Conservation (phyloP, 2,888 invertebrate species). For the Metellina segmentata region DNA sequence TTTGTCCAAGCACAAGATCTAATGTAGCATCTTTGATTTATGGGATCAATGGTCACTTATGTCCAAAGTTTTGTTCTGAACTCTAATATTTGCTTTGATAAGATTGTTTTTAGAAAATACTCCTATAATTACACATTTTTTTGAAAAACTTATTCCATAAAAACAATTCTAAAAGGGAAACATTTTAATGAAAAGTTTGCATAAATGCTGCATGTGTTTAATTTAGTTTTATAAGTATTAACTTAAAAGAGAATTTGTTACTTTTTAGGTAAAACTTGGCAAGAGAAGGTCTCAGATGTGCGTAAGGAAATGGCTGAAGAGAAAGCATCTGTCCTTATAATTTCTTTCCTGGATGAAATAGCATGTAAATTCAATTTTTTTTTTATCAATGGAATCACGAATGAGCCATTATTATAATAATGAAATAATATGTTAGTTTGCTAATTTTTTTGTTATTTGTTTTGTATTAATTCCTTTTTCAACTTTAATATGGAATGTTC, state of each 20-base stretch:
- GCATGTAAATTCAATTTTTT: conserved; percentile 85
- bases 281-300: conserved; percentile 86
- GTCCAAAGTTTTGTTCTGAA: too few species aligned
- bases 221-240: neutral
- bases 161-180: neutral
- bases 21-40: too few species aligned
- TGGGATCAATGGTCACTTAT: too few species aligned
- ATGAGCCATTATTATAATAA: too few species aligned
- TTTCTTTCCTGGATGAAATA: conserved; percentile 91
- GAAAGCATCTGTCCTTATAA: conserved; percentile 85
- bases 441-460: neutral
- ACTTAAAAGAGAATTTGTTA: neutral
- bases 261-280: conserved; percentile 83
- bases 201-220: neutral
- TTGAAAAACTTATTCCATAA: neutral
- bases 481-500: neutral
- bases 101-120: neutral
- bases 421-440: neutral
- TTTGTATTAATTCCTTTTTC: neutral
- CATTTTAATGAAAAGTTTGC: neutral
- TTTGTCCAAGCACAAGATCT: too few species aligned
- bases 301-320: conserved; percentile 86
- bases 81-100: too few species aligned
- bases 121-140: too few species aligned
- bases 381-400: too few species aligned